Percentiles rank a stretch among this genome's conserved stretches.
Conservation (phyloP, 2,888 invertebrate genomes). For the Synanthedon myopaeformis region DNA sequence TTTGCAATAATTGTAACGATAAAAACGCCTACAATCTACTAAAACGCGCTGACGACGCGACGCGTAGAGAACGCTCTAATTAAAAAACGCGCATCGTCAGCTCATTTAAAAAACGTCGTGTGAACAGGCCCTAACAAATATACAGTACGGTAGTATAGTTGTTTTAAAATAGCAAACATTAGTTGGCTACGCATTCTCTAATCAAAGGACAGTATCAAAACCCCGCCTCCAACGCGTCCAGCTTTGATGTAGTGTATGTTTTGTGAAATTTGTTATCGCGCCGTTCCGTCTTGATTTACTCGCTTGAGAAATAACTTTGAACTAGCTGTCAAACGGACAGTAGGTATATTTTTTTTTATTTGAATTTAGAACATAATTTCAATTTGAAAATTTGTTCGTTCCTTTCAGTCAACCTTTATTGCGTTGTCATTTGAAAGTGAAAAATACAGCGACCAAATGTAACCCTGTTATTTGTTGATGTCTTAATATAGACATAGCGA, state of each 20-base stretch:
- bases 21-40: no score
- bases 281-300: slow-evolving; percentile 19
- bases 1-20: no score
- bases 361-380: no score
- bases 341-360: background rate
- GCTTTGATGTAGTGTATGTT: slow-evolving; percentile 51
- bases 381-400: no score
- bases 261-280: slow-evolving; percentile 27
- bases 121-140: background rate
- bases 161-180: slow-evolving; percentile 41
- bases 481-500: slow-evolving; percentile 34
- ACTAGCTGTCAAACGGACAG: slow-evolving; percentile 1
- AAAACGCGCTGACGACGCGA: no score
- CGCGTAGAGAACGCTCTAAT: no score
- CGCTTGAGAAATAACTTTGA: slow-evolving; percentile 13
- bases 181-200: slow-evolving; percentile 31
- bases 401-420: no score
- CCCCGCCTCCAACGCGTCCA: slow-evolving; percentile 24
- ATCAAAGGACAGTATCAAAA: slow-evolving; percentile 60
- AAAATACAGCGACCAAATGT: no score
- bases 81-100: no score
- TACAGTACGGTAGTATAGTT: slow-evolving; percentile 5
- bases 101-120: background rate
- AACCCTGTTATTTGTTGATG: background rate
- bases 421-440: no score